Base-by-base conservation (phyloP, 1,140 invertebrate genomes). In the Bombyx mandarina region DNA sequence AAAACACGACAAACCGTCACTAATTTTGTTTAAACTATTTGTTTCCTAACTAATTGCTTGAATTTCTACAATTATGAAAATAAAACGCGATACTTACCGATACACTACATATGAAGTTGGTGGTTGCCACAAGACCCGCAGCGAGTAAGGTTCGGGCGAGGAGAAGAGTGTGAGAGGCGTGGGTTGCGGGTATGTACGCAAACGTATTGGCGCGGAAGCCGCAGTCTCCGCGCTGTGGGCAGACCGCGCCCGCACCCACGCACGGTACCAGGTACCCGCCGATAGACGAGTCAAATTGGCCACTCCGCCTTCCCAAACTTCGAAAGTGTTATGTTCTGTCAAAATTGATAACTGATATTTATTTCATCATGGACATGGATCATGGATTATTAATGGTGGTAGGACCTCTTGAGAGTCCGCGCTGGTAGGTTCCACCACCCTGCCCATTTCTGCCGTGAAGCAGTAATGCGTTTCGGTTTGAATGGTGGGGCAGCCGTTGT, bases 201-300 rank as follows among this genome's bases (percentile, higher is more conserved):
- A 88, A 8, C 83, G 69, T 7, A 93, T 75, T 7, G 78, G 81
- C 0, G 77, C 75, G 63, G 92, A 95, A 61, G 93, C 90, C n/a
- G 90, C 94, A 49, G 88, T 91, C 26, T 90, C 89, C 5, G 91
- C 82, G n/a, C 89, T 90, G 52, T 92, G 91, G 54, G 91, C 89
- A 1, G 94, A 93, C 72, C 93, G 93, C 1, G 93, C 93, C 10
- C 90, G 85, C 7, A 95, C 90, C 90, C 91, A 94, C 43, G 95
- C 87, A 0, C 82, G 72, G 69, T 95, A 95, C 1, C 88, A 83
- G 26, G 91, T 91, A 56, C 89, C 89, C 0, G 93, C 91, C 7
- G 89, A 67, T 12, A 84, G 60, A 0, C 72, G 70, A 6, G 69
- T 70, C 63, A 86, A 70, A 45, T 77, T 69, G 62, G 85, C 65